phyloP scores from a whole-genome alignment of 2,113 vertebrate genomes.

The Odocoileus virginianus region DNA sequence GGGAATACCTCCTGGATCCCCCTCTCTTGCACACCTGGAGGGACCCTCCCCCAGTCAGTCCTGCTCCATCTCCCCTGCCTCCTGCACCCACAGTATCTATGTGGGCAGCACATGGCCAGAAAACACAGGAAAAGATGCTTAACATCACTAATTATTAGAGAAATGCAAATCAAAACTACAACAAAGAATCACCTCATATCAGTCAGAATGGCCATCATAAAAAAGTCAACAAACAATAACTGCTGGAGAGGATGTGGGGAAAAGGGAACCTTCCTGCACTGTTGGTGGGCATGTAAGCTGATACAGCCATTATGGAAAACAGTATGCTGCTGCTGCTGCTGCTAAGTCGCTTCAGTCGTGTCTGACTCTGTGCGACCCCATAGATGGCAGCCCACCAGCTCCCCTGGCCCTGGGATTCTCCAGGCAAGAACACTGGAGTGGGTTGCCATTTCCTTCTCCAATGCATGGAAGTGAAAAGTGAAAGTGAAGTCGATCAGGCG shows the following conservation, averaged over 20 bases:
- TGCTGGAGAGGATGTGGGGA: not conserved
- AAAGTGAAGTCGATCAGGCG: no score
- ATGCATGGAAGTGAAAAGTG: no score
- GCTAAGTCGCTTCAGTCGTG: no score
- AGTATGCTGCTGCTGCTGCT: not conserved
- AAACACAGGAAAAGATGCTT: not conserved
- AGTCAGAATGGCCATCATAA: not conserved
- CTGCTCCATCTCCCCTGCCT: not conserved
- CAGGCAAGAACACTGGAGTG: no score
- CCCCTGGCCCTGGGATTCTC: no score
- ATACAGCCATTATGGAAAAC: not conserved
- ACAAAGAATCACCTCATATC: not conserved
- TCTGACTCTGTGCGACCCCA: no score
- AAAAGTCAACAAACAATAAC: not conserved
- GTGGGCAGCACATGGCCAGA: not conserved
- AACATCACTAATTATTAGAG: not conserved
- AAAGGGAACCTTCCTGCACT: not conserved
- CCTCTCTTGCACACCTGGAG: not conserved
- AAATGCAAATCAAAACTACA: not conserved
- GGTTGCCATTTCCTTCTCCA: no score
- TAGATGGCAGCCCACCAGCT: no score
- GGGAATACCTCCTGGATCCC: not conserved
- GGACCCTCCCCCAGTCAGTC: not conserved
- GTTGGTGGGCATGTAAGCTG: not conserved
- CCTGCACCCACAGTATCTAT: not conserved